Evolutionary conservation across 2,113 vertebrate genomes (phyloP).

Genomic region (Chloropsis hardwickii): DNA sequence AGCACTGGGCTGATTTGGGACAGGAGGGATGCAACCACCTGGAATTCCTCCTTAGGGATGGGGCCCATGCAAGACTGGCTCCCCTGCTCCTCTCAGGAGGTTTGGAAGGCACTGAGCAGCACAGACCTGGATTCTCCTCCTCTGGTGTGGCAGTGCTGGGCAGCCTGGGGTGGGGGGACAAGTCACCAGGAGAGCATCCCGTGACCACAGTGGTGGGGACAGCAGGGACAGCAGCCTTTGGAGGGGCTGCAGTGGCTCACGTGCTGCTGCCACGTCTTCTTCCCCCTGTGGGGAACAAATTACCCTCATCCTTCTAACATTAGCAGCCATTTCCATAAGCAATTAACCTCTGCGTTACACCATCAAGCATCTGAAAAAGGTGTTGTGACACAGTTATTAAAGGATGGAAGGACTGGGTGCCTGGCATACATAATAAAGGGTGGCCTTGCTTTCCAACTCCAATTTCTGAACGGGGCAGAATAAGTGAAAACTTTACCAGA

Average conservation of each 20-base stretch:
- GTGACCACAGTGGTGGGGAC: fast-evolving
- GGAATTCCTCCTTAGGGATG: not conserved
- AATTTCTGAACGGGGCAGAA: not conserved
- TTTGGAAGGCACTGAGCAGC: not conserved
- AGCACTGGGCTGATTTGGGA: fast-evolving
- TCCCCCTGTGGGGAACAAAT: not conserved
- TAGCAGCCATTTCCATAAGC: conserved; percentile 63
- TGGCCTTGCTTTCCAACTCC: not conserved
- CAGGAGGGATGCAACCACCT: not conserved
- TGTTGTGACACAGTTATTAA: conserved; percentile 56
- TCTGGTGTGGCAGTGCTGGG: not conserved
- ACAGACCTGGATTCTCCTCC: fast-evolving
- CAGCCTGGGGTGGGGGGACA: fast-evolving
- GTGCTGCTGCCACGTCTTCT: not conserved
- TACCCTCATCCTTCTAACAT: conserved; percentile 43
- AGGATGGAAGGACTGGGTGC: conserved; percentile 23
- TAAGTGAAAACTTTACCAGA: not conserved
- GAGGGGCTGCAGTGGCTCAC: not conserved
- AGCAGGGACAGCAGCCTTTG: not conserved
- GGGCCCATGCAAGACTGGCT: too few species aligned
- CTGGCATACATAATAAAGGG: conserved; percentile 34
- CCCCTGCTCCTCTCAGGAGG: fast-evolving
- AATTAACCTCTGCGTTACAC: conserved; percentile 53
- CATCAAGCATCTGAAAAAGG: conserved; percentile 57
- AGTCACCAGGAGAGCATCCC: not conserved